A percentile compares a stretch with the other conserved stretches of the same genome.
Evolutionary conservation across 1,140 invertebrate species (phyloP).

Genomic region (Bombus confusus): DNA sequence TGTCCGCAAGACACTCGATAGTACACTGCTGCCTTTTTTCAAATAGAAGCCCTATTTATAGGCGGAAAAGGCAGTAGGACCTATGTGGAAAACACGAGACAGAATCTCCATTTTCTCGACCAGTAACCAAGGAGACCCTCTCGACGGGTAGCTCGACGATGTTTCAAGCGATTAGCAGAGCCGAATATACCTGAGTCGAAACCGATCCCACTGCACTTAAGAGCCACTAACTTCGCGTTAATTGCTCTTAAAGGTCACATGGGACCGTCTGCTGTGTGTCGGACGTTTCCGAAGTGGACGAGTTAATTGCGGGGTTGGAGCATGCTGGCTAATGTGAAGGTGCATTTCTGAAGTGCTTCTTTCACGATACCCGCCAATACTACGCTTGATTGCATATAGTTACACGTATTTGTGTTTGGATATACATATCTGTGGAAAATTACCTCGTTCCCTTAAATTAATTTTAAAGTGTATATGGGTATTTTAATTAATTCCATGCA

Average conservation of each 20-base stretch:
- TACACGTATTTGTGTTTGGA: neutral
- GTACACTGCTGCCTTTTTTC: neutral
- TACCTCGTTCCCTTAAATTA: too few relatives aligned
- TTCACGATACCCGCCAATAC: neutral
- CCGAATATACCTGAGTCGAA: slow-evolving; percentile 16
- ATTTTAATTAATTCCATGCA: neutral
- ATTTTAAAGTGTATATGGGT: neutral
- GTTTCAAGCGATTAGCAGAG: slow-evolving; percentile 20
- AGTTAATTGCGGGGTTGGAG: slow-evolving; percentile 28
- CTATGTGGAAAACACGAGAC: neutral
- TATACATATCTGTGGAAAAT: neutral
- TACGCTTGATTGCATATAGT: neutral
- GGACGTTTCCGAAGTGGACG: neutral
- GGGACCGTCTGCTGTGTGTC: neutral
- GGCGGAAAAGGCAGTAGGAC: neutral
- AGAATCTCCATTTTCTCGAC: neutral
- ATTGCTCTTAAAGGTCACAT: slow-evolving; percentile 16
- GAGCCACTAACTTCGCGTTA: slow-evolving; percentile 41
- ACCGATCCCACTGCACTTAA: slow-evolving; percentile 44
- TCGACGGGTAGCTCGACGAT: neutral
- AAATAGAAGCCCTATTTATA: slow-evolving; percentile 15
- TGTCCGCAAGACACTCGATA: neutral
- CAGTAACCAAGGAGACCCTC: neutral
- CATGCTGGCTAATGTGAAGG: neutral
- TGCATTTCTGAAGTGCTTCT: slow-evolving; percentile 18